Conservation (phyloP, 2,888 invertebrate species). For the Seira sanloemensis region DNA sequence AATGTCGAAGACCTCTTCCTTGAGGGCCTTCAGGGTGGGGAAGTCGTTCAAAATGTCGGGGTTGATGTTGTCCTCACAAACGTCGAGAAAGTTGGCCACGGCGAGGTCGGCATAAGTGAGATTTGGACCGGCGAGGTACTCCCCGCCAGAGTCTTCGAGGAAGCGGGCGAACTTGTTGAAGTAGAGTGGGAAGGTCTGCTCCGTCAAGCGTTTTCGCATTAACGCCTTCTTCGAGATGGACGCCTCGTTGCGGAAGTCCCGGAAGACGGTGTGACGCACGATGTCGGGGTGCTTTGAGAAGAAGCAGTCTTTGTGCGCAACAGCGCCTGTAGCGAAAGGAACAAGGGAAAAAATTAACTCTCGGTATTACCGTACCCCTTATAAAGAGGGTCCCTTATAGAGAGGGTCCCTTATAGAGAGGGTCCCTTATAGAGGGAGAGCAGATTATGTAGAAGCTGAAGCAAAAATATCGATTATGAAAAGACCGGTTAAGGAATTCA, state of each 20-base stretch:
- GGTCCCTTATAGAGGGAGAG: too few species aligned
- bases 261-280: constrained; percentile 53
- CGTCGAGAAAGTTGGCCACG: constrained; percentile 50
- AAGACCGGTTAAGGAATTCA: too few species aligned
- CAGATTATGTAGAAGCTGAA: too few species aligned
- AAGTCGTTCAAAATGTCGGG: constrained; percentile 48
- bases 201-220: constrained; percentile 24
- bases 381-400: too few species aligned
- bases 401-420: too few species aligned
- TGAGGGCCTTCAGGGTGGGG: constrained; percentile 30
- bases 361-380: too few species aligned
- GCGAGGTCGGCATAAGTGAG: constrained; percentile 54
- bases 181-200: constrained; percentile 33
- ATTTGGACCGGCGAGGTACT: constrained; percentile 30
- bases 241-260: constrained; percentile 40
- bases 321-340: too few species aligned
- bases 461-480: too few species aligned
- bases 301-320: neutral
- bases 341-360: too few species aligned
- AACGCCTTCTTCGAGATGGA: constrained; percentile 33
- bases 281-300: constrained; percentile 47
- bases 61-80: constrained; percentile 43
- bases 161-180: constrained; percentile 29
- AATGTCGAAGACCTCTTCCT: constrained; percentile 38
- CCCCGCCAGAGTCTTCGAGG: constrained; percentile 37